Conservation (phyloP, 2,888 invertebrate species). For the Amphipoea lucens region DNA sequence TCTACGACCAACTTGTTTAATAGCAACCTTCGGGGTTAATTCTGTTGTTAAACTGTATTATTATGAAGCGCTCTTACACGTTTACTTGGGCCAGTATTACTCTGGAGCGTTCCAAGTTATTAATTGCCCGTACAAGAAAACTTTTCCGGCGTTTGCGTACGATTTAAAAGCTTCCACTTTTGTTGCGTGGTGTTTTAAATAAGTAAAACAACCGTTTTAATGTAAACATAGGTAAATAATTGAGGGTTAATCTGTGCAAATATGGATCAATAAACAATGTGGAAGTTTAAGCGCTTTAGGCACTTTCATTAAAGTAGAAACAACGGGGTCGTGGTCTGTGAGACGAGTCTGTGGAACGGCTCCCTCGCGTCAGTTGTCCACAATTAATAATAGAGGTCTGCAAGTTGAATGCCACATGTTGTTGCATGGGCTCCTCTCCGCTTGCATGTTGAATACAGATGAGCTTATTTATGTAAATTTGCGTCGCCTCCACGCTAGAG, state of each 20-base stretch:
- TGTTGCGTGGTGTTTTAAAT: slow-evolving; percentile 49
- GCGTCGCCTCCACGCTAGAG: slow-evolving; percentile 79
- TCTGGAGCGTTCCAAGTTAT: slow-evolving; percentile 63
- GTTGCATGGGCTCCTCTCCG: slow-evolving; percentile 85
- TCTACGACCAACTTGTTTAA: slow-evolving; percentile 89
- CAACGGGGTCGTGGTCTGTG: slow-evolving; percentile 73
- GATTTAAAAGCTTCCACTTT: slow-evolving; percentile 64
- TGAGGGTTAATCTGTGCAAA: slow-evolving; percentile 64
- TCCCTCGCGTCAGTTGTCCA: slow-evolving; percentile 85
- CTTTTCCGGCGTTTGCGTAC: slow-evolving; percentile 64
- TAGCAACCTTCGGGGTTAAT: slow-evolving; percentile 86
- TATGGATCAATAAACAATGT: slow-evolving; percentile 77
- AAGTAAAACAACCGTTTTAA: slow-evolving; percentile 25
- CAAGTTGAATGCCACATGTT: slow-evolving; percentile 88
- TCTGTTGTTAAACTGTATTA: slow-evolving; percentile 86
- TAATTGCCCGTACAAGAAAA: slow-evolving; percentile 67
- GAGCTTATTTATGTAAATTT: slow-evolving; percentile 89
- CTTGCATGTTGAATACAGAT: slow-evolving; percentile 88
- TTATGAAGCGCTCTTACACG: slow-evolving; percentile 79
- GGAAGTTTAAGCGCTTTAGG: slow-evolving; percentile 69
- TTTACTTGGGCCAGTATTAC: slow-evolving; percentile 68
- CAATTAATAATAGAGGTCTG: slow-evolving; percentile 89
- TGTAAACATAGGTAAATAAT: slow-evolving; percentile 59
- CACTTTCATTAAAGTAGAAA: slow-evolving; percentile 82
- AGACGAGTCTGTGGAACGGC: slow-evolving; percentile 70